phyloP scores from a whole-genome alignment of 2,888 invertebrate species.

The Yponomeuta cagnagella region DNA sequence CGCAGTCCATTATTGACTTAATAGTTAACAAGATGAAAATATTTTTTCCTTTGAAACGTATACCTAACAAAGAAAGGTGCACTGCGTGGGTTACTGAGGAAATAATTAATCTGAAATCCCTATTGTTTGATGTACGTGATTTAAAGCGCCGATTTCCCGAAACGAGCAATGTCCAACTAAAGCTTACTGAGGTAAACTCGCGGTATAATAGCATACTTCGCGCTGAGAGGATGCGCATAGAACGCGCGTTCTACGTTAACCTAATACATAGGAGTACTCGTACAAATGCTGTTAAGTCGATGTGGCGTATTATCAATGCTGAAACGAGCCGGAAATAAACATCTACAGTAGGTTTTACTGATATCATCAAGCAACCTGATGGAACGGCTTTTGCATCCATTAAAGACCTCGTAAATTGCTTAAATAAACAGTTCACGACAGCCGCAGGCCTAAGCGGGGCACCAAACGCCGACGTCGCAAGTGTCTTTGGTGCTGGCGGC shows the following conservation, averaged over 20 bases:
- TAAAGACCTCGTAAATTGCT: neutral
- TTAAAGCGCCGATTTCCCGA: neutral
- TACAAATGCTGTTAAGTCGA: neutral
- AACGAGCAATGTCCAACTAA: neutral
- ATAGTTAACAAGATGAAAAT: slow-evolving; percentile 4
- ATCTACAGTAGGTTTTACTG: neutral
- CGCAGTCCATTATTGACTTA: slow-evolving; percentile 11
- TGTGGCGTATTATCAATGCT: neutral
- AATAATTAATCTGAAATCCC: slow-evolving; percentile 1
- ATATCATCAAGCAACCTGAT: neutral
- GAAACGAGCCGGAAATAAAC: neutral
- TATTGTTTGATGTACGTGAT: neutral
- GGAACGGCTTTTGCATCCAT: neutral
- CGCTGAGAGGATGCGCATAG: neutral
- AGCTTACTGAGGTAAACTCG: neutral
- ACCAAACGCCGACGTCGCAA: neutral
- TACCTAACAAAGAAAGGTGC: neutral
- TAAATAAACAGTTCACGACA: slow-evolving; percentile 2
- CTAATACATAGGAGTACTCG: neutral
- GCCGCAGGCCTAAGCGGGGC: slow-evolving; percentile 1
- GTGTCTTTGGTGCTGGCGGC: neutral
- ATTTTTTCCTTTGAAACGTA: slow-evolving; percentile 3
- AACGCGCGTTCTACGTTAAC: neutral
- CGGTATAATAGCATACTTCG: neutral
- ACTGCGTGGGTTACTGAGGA: neutral